Evolutionary conservation across 2,888 invertebrate genomes (phyloP).

Genomic region (Hedychridium roseum): DNA sequence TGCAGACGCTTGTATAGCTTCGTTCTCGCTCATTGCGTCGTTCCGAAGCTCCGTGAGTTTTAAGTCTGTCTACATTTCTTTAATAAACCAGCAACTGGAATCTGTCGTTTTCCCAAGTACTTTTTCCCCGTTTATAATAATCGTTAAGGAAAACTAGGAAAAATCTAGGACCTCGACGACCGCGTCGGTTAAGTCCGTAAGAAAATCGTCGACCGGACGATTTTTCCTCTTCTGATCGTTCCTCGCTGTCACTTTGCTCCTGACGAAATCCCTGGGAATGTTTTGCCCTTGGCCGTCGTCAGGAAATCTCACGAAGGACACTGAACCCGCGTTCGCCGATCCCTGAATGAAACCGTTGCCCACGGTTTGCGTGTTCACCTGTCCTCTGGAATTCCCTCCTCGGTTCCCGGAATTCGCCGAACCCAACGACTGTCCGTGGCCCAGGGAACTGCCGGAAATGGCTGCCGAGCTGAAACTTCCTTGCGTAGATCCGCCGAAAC

Average conservation of each 20-base stretch:
- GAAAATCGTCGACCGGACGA: slow-evolving; percentile 32
- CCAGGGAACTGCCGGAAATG: slow-evolving; percentile 34
- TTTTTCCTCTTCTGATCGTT: slow-evolving; percentile 8
- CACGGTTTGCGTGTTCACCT: slow-evolving; percentile 33
- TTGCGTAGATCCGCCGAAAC: slow-evolving; percentile 29
- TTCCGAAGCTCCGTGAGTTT: background rate
- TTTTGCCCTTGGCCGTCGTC: slow-evolving; percentile 17
- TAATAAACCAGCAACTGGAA: too few relatives aligned
- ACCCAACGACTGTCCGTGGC: slow-evolving; percentile 35
- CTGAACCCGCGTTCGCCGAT: background rate
- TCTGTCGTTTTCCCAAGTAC: background rate
- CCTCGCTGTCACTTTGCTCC: slow-evolving; percentile 16
- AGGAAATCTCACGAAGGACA: slow-evolving; percentile 27
- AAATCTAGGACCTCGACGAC: slow-evolving; percentile 36
- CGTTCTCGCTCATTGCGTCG: background rate
- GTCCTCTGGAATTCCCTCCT: slow-evolving; percentile 35
- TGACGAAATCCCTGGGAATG: slow-evolving; percentile 34
- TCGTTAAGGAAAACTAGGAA: slow-evolving; percentile 10
- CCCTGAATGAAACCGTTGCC: slow-evolving; percentile 26
- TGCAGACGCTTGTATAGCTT: slow-evolving; percentile 4
- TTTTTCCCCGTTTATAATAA: background rate
- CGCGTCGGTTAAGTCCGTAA: slow-evolving; percentile 34
- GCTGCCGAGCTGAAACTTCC: slow-evolving; percentile 41
- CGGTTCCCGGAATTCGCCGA: slow-evolving; percentile 34
- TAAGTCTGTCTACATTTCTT: too few relatives aligned